Base-by-base conservation (phyloP, 1,140 invertebrate species). In the Atta colombica region DNA sequence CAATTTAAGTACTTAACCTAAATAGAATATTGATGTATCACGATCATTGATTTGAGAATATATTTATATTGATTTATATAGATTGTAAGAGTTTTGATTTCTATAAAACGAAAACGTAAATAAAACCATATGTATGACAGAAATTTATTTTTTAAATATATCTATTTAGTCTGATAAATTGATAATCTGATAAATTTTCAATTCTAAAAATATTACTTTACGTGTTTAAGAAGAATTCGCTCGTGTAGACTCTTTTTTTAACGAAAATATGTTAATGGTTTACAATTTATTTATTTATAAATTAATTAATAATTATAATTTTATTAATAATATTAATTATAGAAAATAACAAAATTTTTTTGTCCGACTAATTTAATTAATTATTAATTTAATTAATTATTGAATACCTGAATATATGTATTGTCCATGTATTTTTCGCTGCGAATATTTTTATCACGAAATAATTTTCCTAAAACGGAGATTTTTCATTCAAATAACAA, bases 391-490 rank as follows among this genome's bases (percentile, higher is more conserved):
- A 21, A 21, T 10, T 58, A 58, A 21, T 10, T n/a, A 58, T 58
- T 0, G 18, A 18, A 74, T 35, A 35, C 7, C 25, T 35, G 8
- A 74, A 31, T 55, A 2, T 53, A 28, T 18, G 5, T 35, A 39
- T 12, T 12, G 49, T 72, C 4, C 49, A 7, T n/a, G 39, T 21
- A 45, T 39, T 39, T n/a, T 66, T 39, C n/a, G 18, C 4, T 18
- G 2, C 14, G 10, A 77, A 77, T n/a, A 65, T 21, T 78, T 45
- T 35, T 18, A 45, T 58, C 21, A 3, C 8, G 3, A 81, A 21
- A 49, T 35, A 60, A 39, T 60, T 28, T 31, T 61, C 68, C 18
- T 39, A 82, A 82, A 74, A 45, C 53, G 35, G 31, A 45, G 39
- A 21, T 72, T 45, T 60, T 6, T 18, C 45, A 12, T 53, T 80